Evolutionary conservation across 2,113 vertebrate genomes (phyloP).

Genomic region (Elachura formosa): DNA sequence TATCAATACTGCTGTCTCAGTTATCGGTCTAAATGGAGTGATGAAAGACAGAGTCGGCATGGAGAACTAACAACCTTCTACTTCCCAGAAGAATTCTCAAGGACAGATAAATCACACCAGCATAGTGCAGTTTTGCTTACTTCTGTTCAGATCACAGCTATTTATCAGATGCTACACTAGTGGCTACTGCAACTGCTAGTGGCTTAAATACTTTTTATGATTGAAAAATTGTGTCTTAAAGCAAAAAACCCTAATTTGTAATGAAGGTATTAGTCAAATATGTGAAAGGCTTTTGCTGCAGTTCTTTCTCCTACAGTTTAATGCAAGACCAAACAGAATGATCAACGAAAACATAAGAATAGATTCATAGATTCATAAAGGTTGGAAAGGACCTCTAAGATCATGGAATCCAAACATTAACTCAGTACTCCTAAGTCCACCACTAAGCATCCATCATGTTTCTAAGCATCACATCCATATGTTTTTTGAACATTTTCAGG

Average conservation of each 20-base stretch:
- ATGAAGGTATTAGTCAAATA: not conserved
- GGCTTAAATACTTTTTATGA: not conserved
- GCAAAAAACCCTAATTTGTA: not conserved
- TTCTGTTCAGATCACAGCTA: not conserved
- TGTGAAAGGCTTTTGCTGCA: not conserved
- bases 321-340: not conserved
- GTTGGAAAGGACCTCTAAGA: not conserved
- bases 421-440: not conserved
- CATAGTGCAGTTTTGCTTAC: not conserved
- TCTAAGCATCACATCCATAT: not conserved
- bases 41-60: not conserved
- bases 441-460: not conserved
- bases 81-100: not conserved
- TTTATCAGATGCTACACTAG: not conserved
- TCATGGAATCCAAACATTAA: not conserved
- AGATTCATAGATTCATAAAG: not conserved
- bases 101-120: not conserved
- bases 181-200: not conserved
- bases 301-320: not conserved
- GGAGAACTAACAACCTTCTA: not conserved
- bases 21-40: not conserved
- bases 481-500: not conserved
- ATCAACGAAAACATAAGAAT: not conserved
- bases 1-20: not conserved
- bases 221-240: not conserved